Percentiles rank a stretch among this genome's conserved stretches.
phyloP scores from a whole-genome alignment of 2,888 invertebrate species.

The Lepidochrysops patricia region DNA sequence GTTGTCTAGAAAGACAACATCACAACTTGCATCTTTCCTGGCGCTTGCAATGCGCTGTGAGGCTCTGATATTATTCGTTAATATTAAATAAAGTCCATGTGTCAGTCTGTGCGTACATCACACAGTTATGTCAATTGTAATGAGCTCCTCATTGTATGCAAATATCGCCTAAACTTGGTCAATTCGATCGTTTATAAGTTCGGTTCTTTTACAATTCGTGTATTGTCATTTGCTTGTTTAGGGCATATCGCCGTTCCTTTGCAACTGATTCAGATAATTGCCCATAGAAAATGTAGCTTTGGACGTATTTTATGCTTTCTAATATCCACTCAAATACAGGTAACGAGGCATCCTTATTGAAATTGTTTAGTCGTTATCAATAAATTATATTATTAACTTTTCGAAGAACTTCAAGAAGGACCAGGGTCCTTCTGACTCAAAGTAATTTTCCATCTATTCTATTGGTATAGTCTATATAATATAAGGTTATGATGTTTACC shows the following conservation, averaged over 20 bases:
- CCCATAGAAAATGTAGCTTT: background rate
- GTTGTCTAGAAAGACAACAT: too few relatives aligned
- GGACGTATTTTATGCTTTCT: background rate
- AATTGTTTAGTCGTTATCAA: background rate
- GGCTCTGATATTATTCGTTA: background rate
- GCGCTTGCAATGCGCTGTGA: too few relatives aligned
- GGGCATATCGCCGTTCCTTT: background rate
- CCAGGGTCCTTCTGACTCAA: background rate
- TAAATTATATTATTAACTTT: background rate
- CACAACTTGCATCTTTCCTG: too few relatives aligned
- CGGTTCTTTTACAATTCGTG: conserved; percentile 6
- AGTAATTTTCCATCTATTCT: too few relatives aligned
- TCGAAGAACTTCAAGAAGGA: background rate
- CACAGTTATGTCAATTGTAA: conserved; percentile 52
- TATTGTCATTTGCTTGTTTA: conserved; percentile 9
- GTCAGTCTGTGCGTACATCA: conserved; percentile 14
- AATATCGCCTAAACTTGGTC: conserved; percentile 29
- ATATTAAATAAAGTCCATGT: background rate
- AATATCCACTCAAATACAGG: background rate
- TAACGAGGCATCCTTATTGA: background rate
- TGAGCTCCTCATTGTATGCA: conserved; percentile 63
- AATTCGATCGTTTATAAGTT: conserved; percentile 17
- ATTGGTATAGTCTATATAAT: too few relatives aligned
- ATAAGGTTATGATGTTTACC: background rate
- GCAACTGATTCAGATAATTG: background rate